phyloP scores from a whole-genome alignment of 2,888 invertebrate genomes.

The Mycalesis mineus region DNA sequence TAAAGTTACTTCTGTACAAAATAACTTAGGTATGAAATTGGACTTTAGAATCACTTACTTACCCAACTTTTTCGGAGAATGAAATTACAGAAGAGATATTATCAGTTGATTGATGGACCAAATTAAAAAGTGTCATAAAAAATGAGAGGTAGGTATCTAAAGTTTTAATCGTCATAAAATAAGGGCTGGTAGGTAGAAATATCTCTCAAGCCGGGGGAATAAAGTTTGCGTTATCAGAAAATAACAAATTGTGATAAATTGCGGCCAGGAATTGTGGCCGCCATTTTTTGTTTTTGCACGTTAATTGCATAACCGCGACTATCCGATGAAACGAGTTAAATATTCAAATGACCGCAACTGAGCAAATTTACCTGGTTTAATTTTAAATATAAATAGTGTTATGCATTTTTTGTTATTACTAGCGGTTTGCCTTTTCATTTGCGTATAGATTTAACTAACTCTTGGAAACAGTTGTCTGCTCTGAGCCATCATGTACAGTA shows the following conservation, averaged over 20 bases:
- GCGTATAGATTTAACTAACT: no score
- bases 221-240: not conserved
- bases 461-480: no score
- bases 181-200: not conserved
- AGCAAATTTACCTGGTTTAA: not conserved
- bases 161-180: not conserved
- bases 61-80: not conserved
- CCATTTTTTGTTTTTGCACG: not conserved
- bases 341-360: not conserved
- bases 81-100: not conserved
- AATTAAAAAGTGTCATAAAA: not conserved
- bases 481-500: no score
- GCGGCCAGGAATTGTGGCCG: not conserved
- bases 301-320: not conserved
- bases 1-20: no score
- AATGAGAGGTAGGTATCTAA: not conserved
- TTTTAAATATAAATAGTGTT: not conserved
- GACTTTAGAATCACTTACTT: not conserved
- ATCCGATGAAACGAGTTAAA: not conserved
- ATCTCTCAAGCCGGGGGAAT: not conserved
- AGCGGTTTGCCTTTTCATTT: no score
- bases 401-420: no score
- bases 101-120: not conserved
- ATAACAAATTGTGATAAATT: constrained; percentile 7
- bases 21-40: not conserved